Evolutionary conservation across 2,797 vertebrate genomes (phyloP).

Genomic region (Enteromius treurensis): DNA sequence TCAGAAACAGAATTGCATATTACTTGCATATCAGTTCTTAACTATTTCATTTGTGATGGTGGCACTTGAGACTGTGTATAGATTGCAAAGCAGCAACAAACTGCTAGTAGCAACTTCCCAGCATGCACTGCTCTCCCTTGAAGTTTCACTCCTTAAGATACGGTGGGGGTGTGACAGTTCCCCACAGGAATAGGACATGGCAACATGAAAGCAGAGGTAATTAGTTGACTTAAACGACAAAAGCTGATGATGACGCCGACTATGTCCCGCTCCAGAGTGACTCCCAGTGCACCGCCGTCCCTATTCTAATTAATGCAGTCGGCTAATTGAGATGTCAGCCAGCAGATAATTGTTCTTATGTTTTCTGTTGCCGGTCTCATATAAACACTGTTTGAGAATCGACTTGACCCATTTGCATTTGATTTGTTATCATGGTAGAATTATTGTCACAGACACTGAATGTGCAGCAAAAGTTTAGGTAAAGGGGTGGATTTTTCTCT

Average conservation of each 20-base stretch:
- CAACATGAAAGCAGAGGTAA: constrained; percentile 57
- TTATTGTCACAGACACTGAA: not conserved
- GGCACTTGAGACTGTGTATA: constrained; percentile 7
- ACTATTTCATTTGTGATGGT: not conserved
- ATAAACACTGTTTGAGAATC: constrained; percentile 46
- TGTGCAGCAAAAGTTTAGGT: not conserved
- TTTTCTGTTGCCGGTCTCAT: constrained; percentile 36
- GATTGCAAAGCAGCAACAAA: constrained; percentile 42
- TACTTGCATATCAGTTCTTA: not conserved
- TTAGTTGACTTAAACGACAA: constrained; percentile 55
- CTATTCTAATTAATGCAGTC: constrained; percentile 54
- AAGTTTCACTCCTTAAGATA: constrained; percentile 54
- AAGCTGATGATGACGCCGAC: constrained; percentile 30
- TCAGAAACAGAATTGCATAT: not conserved
- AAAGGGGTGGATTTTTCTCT: not conserved
- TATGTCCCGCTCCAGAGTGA: constrained; percentile 45
- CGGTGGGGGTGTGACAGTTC: constrained; percentile 46
- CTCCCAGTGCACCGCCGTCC: constrained; percentile 47
- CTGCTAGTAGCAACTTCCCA: constrained; percentile 49
- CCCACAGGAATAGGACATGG: constrained; percentile 51
- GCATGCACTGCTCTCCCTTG: constrained; percentile 50
- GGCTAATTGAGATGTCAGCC: constrained; percentile 58
- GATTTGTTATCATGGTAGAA: not conserved
- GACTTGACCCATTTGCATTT: constrained; percentile 49
- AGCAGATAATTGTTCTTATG: constrained; percentile 55